These are phyloP conservation scores for Semicossyphus pulcher DNA, from an alignment of 2,113 vertebrate genomes.

Conservation along the genomic window DNA sequence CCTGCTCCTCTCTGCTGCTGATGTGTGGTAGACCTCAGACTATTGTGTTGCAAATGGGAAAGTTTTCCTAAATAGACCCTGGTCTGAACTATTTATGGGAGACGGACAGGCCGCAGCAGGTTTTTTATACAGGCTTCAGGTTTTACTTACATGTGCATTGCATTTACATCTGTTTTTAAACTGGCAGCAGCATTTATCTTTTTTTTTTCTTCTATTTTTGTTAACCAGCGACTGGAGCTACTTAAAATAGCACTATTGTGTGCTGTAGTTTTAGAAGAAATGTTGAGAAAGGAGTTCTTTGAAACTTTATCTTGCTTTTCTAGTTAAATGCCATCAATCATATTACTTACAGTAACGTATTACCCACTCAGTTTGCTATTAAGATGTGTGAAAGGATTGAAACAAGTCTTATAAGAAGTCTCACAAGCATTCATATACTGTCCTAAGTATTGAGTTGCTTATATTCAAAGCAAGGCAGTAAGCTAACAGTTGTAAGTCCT, in stretches of 20 bases:
- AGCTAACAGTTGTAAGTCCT: no score
- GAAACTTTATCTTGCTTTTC: background rate
- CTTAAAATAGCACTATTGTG: slow-evolving; percentile 12
- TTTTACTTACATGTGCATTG: slow-evolving; percentile 44
- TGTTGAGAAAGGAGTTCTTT: background rate
- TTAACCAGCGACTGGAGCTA: background rate
- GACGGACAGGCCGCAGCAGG: slow-evolving; percentile 35
- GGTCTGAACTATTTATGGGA: slow-evolving; percentile 70
- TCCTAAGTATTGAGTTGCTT: no score
- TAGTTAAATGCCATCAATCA: background rate
- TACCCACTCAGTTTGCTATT: background rate
- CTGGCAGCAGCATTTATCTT: slow-evolving; percentile 22
- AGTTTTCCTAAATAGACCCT: slow-evolving; percentile 69
- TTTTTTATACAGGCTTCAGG: slow-evolving; percentile 15
- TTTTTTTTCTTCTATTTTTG: slow-evolving; percentile 17
- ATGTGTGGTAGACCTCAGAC: slow-evolving; percentile 77
- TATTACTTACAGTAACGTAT: background rate
- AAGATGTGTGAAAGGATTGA: background rate
- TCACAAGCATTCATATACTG: no score
- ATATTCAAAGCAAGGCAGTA: no score
- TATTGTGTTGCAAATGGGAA: slow-evolving; percentile 76
- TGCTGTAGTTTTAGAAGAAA: background rate
- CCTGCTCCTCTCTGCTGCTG: slow-evolving; percentile 52
- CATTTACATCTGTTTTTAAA: slow-evolving; percentile 51
- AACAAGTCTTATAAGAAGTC: background rate